Base-by-base conservation (phyloP, 2,113 vertebrate species). In the Phylloscopus whistleri region DNA sequence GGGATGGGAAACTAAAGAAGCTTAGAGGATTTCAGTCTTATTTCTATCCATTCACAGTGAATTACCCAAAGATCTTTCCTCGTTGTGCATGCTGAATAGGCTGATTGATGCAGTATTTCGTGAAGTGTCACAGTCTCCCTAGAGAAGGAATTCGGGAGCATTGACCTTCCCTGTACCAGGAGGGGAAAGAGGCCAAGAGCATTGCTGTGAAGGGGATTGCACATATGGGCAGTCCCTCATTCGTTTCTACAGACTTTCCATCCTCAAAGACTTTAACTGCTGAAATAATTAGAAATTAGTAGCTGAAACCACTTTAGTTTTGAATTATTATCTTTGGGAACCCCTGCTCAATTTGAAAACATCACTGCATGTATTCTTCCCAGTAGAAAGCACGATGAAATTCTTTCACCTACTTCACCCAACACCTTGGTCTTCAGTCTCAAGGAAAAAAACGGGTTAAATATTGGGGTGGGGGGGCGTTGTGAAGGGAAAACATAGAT, bases 401-500 rank as follows among this genome's bases (percentile, higher is more conserved):
- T 76, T 66, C 33, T 91, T 78, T 84, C 20, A 69, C 7, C 9
- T 68, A 12, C 41, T 78, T 7, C 11, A 8, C 5, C 7, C n/a
- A 41, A 33, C 10, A 59, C 2, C 10, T 10, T 11, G 24, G 30
- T 75, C n/a, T 87, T 80, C 39, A 39, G 14, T 87, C 27, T 82
- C 26, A 69, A 69, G 43, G 21, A n/a, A 31, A 75, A 79, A 79
- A 79, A 10, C 13, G 76, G 41, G 6, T 9, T 79, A 69, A 81
- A 73, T 21, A 5, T 49, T 62, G 13, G 0, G 6, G 1, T 0
- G 5, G n/a, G 41, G 13, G 41, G 41, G 41, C 6, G 41, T 6
- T 74, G 16, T 48, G 44, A 90, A 73, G 16, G 9, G 16, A 41
- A 93, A 83, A 88, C 6, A 2, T 10, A 28, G 46, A n/a, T 37